Evolutionary conservation across 2,888 invertebrate genomes (phyloP), one percentile per base, ranked within the genome.

Genomic region (Cephus nigrinus): DNA sequence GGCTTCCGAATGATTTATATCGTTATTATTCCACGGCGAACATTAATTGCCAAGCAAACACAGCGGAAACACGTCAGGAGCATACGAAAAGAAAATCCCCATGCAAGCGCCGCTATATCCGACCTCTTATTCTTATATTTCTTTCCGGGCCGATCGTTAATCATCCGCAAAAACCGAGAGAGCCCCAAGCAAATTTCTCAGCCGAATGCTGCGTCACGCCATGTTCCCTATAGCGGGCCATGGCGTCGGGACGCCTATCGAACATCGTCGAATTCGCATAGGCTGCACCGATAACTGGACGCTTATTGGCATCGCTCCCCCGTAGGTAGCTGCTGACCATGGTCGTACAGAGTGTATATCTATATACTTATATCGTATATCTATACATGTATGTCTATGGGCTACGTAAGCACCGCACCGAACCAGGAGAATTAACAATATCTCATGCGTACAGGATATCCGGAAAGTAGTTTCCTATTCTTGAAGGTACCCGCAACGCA

Each of bases 1-100:
- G 23, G 71, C 71, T 31, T 32, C 75, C 80, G 80, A 85, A 85
- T 88, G 89, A 89, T 88, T 87, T 86, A 88, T 87, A 84, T 81
- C 84, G 85, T 85, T 86, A 86, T 88, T 87, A 86, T 86, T 86
- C 85, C 81, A 74, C 34, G 79, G 83, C 77, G 82, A 86, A 87
- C 88, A 90, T 89, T 90, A 90, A 89, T 90, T 89, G 88, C 86
- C 86, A 83, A 84, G 82, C 85, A 89, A 89, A 86, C 87, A 88
- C 84, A 83, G 87, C 84, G 89, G 89, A 90, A 90, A 90, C 84
- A 88, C 80, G 90, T 90, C 90, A 89, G 86, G 82, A 83, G 82
- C 88, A 88, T 84, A 84, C 84, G 86, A 86, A 85, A 87, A 84
- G 82, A 84, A 84, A 86, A 85, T 86, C 82, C 82, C 79, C 75